Evolutionary conservation across 2,797 vertebrate genomes (phyloP).

Genomic region (Oreonectes daqikongensis): DNA sequence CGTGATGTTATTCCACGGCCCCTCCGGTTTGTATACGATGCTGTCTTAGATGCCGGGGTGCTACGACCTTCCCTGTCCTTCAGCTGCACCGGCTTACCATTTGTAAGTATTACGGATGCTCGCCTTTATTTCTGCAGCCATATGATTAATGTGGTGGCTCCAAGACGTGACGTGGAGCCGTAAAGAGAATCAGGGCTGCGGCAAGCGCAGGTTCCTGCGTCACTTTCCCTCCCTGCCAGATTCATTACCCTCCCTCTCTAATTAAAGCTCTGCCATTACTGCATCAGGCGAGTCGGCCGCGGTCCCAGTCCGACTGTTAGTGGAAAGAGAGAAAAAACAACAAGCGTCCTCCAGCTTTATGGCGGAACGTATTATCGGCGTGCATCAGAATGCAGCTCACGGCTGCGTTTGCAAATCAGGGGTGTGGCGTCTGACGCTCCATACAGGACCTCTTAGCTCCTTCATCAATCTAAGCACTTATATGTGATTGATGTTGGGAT

Average conservation of each 20-base stretch:
- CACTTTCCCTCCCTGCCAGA: constrained; percentile 53
- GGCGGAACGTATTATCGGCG: constrained; percentile 39
- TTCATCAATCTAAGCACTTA: constrained; percentile 68
- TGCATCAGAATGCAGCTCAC: constrained; percentile 60
- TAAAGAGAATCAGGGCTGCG: constrained; percentile 65
- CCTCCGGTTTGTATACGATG: constrained; percentile 45
- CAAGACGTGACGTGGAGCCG: constrained; percentile 72
- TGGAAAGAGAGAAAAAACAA: constrained; percentile 36
- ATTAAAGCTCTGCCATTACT: constrained; percentile 62
- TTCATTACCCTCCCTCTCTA: constrained; percentile 61
- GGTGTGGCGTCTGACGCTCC: constrained; percentile 46
- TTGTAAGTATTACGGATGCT: constrained; percentile 78
- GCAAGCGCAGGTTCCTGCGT: constrained; percentile 50
- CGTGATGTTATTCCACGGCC: constrained; percentile 21
- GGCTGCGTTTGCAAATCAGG: constrained; percentile 56
- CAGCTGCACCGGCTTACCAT: constrained; percentile 63
- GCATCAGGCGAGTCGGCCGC: constrained; percentile 39
- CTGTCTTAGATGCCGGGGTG: constrained; percentile 37
- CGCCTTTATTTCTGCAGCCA: constrained; percentile 74
- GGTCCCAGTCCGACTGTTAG: constrained; percentile 30
- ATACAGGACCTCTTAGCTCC: constrained; percentile 61
- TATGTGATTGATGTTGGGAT: constrained; percentile 63
- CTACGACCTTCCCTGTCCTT: constrained; percentile 76
- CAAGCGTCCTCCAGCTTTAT: constrained; percentile 28
- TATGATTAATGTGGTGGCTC: constrained; percentile 78